Percentiles rank a stretch among this genome's conserved stretches.
Conservation (phyloP, 2,888 invertebrate genomes). For the Plebejus argus region DNA sequence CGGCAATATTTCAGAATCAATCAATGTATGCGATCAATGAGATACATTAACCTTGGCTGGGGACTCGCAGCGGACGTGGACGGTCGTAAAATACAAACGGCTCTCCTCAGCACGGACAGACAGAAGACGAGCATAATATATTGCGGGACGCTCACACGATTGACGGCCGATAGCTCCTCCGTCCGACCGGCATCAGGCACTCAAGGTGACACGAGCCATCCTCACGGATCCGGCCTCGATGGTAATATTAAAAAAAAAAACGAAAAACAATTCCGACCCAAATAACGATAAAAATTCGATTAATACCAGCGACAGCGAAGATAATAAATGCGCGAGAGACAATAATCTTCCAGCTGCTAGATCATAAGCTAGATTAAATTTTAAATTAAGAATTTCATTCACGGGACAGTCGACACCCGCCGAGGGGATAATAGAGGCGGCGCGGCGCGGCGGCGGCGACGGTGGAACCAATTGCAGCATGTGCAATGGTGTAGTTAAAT, state of each 20-base stretch:
- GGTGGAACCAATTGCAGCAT: conserved; percentile 56
- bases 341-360: background rate
- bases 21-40: conserved; percentile 39
- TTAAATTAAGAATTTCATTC: conserved; percentile 16
- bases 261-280: background rate
- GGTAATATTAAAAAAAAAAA: conserved; percentile 44
- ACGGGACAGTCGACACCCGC: background rate
- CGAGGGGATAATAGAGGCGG: background rate
- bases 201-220: conserved; percentile 77
- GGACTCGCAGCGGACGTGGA: conserved; percentile 71
- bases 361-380: conserved; percentile 21
- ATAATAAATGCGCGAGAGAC: conserved; percentile 1
- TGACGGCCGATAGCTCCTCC: conserved; percentile 74
- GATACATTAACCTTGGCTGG: conserved; percentile 67
- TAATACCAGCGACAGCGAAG: background rate
- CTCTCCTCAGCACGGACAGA: conserved; percentile 67
- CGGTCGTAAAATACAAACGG: conserved; percentile 75
- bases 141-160: conserved; percentile 72
- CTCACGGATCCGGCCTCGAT: conserved; percentile 68
- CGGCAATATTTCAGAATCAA: conserved; percentile 40
- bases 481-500: conserved; percentile 73
- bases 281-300: background rate
- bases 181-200: conserved; percentile 73
- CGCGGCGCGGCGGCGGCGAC: conserved; percentile 48
- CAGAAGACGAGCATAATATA: conserved; percentile 68